Conservation (phyloP, 1,140 invertebrate genomes). For the Euborellia annulipes region DNA sequence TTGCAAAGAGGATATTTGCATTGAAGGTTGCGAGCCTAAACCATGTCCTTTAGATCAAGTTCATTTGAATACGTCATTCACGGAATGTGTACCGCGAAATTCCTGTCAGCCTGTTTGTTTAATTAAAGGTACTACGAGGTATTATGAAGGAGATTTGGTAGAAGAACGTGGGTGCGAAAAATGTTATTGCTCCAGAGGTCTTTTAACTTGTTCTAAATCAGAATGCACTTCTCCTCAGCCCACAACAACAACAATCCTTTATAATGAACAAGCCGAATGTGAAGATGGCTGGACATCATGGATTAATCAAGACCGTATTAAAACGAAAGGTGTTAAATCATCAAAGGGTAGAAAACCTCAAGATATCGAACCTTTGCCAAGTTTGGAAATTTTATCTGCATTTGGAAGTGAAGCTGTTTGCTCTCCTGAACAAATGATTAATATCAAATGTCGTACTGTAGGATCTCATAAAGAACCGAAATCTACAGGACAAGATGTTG, state of each 20-base stretch:
- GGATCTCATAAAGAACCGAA: slow-evolving; percentile 40
- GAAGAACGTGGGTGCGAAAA: slow-evolving; percentile 53
- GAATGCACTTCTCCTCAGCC: slow-evolving; percentile 29
- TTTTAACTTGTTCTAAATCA: not conserved
- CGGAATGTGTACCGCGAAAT: slow-evolving; percentile 54
- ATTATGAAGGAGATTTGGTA: slow-evolving; percentile 62
- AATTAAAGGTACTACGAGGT: slow-evolving; percentile 41
- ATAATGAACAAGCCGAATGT: slow-evolving; percentile 29
- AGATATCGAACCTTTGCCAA: slow-evolving; percentile 14
- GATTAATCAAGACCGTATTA: slow-evolving; percentile 34
- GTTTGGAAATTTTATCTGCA: slow-evolving; percentile 15
- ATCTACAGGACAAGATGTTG: slow-evolving; percentile 50
- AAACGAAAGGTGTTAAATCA: too few relatives aligned
- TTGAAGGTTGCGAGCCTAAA: slow-evolving; percentile 61
- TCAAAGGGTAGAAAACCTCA: too few relatives aligned
- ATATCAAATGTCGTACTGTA: slow-evolving; percentile 57
- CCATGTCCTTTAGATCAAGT: slow-evolving; percentile 51
- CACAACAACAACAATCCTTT: slow-evolving; percentile 16
- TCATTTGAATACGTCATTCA: slow-evolving; percentile 47
- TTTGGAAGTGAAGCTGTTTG: slow-evolving; percentile 29
- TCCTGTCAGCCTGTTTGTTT: slow-evolving; percentile 54
- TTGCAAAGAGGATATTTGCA: slow-evolving; percentile 55
- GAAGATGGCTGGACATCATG: slow-evolving; percentile 55
- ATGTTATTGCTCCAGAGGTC: slow-evolving; percentile 9
- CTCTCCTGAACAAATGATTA: slow-evolving; percentile 38